A percentile compares a stretch with the other conserved stretches of the same genome.
These are phyloP conservation scores for Phyllostomus discolor DNA, from an alignment of 2,113 vertebrate genomes.

Conservation along the genomic window DNA sequence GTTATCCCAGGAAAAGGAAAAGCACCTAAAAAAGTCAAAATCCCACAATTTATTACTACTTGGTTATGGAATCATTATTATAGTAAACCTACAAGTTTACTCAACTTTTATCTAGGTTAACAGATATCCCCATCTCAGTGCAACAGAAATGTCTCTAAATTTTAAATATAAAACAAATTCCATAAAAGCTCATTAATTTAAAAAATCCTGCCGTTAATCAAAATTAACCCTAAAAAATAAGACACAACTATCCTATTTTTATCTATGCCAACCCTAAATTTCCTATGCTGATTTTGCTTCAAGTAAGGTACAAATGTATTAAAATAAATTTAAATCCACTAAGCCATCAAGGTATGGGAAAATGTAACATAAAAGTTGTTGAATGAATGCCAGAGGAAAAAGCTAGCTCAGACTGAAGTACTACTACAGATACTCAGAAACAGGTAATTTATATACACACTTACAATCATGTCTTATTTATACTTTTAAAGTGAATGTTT, in stretches of 20 bases:
- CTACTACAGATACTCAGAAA: neutral
- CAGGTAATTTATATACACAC: neutral
- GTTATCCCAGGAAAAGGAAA: neutral
- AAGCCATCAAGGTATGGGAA: neutral
- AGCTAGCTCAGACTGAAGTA: neutral
- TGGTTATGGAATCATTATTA: conserved; percentile 10
- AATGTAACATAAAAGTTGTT: neutral
- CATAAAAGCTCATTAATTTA: neutral
- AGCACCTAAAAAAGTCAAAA: neutral
- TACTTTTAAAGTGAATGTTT: neutral
- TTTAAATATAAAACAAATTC: neutral
- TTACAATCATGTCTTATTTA: neutral
- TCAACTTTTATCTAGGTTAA: neutral
- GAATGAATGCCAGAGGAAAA: neutral
- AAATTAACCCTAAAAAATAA: neutral
- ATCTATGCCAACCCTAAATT: neutral
- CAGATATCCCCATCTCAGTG: neutral
- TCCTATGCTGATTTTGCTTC: neutral
- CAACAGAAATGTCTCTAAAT: neutral
- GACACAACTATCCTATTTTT: neutral
- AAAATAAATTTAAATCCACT: neutral
- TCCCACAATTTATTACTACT: neutral
- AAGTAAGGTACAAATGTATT: neutral
- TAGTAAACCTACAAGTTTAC: neutral
- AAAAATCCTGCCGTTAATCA: neutral